phyloP scores from a whole-genome alignment of 2,888 invertebrate genomes.

The Cerastoderma edule region DNA sequence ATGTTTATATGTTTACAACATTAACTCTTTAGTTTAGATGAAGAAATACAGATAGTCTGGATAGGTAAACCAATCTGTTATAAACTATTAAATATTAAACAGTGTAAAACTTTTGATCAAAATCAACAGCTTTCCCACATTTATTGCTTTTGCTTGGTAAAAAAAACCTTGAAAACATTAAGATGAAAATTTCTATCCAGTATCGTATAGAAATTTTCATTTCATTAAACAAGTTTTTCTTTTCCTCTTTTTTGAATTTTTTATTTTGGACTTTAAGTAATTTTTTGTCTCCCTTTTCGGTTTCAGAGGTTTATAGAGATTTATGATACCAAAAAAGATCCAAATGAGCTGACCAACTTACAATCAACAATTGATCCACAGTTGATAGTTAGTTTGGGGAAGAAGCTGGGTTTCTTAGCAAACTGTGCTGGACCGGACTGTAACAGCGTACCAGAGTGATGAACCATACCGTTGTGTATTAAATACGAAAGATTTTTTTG shows the following conservation, averaged over 20 bases:
- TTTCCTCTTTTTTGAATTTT: background rate
- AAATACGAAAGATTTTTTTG: background rate
- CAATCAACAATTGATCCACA: slow-evolving; percentile 51
- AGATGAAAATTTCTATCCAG: too few species aligned
- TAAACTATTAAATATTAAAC: too few species aligned
- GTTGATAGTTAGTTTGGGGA: slow-evolving; percentile 34
- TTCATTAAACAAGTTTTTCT: too few species aligned
- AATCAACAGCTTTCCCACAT: too few species aligned
- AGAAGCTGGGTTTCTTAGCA: slow-evolving; percentile 46
- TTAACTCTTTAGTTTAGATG: background rate
- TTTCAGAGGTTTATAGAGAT: slow-evolving; percentile 88
- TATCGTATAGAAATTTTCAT: too few species aligned
- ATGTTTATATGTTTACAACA: background rate
- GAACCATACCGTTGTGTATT: too few species aligned
- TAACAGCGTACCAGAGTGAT: slow-evolving; percentile 41
- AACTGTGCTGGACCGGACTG: slow-evolving; percentile 54
- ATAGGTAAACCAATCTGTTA: background rate
- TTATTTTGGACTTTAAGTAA: background rate
- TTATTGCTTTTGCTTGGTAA: too few species aligned
- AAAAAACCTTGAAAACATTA: too few species aligned
- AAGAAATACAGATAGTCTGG: background rate
- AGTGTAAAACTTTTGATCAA: too few species aligned
- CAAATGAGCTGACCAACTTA: slow-evolving; percentile 89
- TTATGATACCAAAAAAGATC: slow-evolving; percentile 90
- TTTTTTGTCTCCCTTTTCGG: slow-evolving; percentile 14